Conservation (phyloP, 2,888 invertebrate species). For the Dicyrtoma fusca region DNA sequence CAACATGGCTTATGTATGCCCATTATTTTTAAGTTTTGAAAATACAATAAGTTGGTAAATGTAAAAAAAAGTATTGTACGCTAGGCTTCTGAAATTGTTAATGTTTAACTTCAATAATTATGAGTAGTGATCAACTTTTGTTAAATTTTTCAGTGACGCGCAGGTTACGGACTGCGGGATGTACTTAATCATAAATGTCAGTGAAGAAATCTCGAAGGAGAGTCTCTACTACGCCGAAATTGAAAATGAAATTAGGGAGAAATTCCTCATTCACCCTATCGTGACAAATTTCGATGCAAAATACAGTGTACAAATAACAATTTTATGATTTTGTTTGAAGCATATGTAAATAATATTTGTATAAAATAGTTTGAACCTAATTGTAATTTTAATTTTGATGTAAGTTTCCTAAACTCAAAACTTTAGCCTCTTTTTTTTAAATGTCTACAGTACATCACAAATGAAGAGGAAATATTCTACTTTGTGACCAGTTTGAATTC, state of each 20-base stretch:
- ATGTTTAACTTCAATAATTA: neutral
- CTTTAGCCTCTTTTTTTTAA: too few relatives aligned
- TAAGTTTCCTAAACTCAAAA: too few relatives aligned
- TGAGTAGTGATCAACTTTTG: neutral
- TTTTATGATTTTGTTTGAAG: slow-evolving; percentile 13
- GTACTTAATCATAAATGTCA: slow-evolving; percentile 80
- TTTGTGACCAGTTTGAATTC: slow-evolving; percentile 93
- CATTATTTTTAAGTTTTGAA: too few relatives aligned
- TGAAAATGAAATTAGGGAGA: neutral
- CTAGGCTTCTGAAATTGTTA: too few relatives aligned
- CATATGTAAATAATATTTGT: too few relatives aligned
- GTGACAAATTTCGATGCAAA: slow-evolving; percentile 80
- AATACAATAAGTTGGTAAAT: too few relatives aligned
- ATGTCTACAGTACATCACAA: slow-evolving; percentile 80
- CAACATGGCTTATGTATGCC: slow-evolving; percentile 83
- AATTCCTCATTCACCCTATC: slow-evolving; percentile 65
- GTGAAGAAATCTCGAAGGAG: slow-evolving; percentile 81
- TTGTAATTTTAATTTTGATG: too few relatives aligned
- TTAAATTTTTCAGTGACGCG: slow-evolving; percentile 68
- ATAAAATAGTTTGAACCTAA: neutral
- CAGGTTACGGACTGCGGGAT: slow-evolving; percentile 86
- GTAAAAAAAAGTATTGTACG: too few relatives aligned
- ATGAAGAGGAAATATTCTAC: slow-evolving; percentile 70
- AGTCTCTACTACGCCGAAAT: neutral
- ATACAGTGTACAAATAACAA: slow-evolving; percentile 46